Percentiles rank a stretch among this genome's conserved stretches.
Evolutionary conservation across 2,797 vertebrate species (phyloP).

Genomic region (Melanotaenia boesemani): DNA sequence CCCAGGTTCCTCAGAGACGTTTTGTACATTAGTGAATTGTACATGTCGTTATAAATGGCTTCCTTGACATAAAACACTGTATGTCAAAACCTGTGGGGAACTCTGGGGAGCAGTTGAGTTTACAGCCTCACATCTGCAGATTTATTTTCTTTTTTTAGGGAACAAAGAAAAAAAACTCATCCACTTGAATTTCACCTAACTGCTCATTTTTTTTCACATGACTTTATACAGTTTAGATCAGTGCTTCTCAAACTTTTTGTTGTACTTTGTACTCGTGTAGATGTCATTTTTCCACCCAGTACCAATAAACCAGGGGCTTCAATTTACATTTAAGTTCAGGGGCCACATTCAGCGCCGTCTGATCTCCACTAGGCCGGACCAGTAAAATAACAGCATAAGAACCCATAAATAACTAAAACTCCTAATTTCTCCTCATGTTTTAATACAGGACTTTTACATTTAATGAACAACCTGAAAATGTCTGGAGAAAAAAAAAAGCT

Average conservation of each 20-base stretch:
- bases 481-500: no score
- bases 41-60: constrained; percentile 36
- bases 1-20: constrained; percentile 21
- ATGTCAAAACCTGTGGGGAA: constrained; percentile 6
- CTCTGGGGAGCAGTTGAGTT: constrained; percentile 7
- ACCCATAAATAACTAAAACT: no score
- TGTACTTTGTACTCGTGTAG: no score
- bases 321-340: no score
- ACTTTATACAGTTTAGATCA: not conserved
- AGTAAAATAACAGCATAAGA: no score
- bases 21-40: constrained; percentile 17
- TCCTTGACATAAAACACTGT: constrained; percentile 36
- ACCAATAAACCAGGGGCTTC: no score
- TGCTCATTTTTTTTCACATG: not conserved
- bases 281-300: no score
- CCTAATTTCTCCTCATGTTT: no score
- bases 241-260: not conserved
- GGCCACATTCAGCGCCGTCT: no score
- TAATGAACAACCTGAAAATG: no score
- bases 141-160: not conserved
- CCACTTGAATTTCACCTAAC: not conserved
- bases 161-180: not conserved
- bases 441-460: no score
- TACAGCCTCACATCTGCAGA: not conserved
- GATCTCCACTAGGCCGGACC: no score